phyloP scores from a whole-genome alignment of 64 coral and sea anemone genomes.

The Stylophora pistillata region DNA sequence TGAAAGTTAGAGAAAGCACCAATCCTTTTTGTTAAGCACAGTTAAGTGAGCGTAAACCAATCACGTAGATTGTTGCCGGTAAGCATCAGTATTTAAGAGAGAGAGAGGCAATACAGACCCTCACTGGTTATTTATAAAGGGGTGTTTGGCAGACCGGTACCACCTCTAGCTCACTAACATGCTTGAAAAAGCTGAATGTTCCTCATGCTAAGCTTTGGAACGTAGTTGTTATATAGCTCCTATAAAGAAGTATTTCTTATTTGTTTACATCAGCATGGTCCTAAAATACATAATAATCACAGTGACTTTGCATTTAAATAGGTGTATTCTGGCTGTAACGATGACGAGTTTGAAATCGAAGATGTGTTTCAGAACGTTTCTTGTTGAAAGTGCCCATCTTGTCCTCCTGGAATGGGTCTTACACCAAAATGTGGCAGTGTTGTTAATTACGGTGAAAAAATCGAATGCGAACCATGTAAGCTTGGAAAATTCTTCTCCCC shows the following conservation, averaged over 20 bases:
- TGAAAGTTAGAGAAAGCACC: no score
- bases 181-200: no score
- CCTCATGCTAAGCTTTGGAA: no score
- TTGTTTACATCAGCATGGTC: neutral
- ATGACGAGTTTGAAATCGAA: neutral
- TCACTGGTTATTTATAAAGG: no score
- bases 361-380: neutral
- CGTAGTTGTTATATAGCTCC: no score
- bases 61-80: no score
- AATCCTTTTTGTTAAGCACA: no score
- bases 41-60: no score
- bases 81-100: no score
- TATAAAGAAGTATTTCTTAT: neutral
- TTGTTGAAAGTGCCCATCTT: neutral
- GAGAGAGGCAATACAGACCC: no score
- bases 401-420: neutral
- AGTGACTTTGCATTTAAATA: neutral
- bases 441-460: neutral
- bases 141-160: no score
- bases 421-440: conserved; percentile 23
- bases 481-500: conserved; percentile 21
- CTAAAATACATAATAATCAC: neutral
- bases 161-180: no score
- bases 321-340: neutral
- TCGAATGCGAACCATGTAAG: conserved; percentile 17